Base-by-base conservation (phyloP, 2,797 vertebrate species). In the Phylloscopus collybita region DNA sequence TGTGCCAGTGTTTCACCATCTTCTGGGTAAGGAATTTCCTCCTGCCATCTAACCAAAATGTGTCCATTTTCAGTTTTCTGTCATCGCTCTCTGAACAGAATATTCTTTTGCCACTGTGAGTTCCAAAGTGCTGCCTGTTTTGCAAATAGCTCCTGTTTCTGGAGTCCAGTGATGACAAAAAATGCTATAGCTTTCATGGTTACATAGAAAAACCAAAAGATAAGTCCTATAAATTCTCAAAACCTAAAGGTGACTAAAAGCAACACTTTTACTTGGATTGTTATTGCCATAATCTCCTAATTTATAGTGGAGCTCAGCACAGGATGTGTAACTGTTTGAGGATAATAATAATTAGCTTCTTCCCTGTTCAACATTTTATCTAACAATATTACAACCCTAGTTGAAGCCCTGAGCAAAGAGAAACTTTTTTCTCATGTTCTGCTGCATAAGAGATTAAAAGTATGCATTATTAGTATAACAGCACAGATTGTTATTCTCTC, bases 371-470 rank as follows among this genome's bases (percentile, higher is more conserved):
- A 74, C 61, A 49, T 80, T 78, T 89, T 84, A 38, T 78, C 54
- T 69, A 80, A 74, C 57, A 81, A 38, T 45, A 78, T 82, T 71
- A 65, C 27, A 72, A 56, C 38, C 4, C 27, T 26, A 51, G 26
- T 25, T 82, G 67, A 94, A 93, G 42, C 56, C 42, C 45, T 64
- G 45, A 93, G 64, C 74, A 92, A 93, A 94, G 27, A 73, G 56
- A 79, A 94, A 78, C 30, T 65, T 15, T 50, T 90, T 83, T 80
- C 65, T 69, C 45, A 19, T 25, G 7, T 66, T 45, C 45, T 64
- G 36, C 60, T 91, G 34, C 29, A 83, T 61, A 92, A 85, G 40
- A 73, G 53, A 87, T 82, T 80, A 85, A 70, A 96, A 86, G n/a
- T 71, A 30, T 34, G 27, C 19, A 25, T 76, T 88, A 91, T 91